Evolutionary conservation across 1,140 invertebrate genomes (phyloP).

Genomic region (Popillia japonica): DNA sequence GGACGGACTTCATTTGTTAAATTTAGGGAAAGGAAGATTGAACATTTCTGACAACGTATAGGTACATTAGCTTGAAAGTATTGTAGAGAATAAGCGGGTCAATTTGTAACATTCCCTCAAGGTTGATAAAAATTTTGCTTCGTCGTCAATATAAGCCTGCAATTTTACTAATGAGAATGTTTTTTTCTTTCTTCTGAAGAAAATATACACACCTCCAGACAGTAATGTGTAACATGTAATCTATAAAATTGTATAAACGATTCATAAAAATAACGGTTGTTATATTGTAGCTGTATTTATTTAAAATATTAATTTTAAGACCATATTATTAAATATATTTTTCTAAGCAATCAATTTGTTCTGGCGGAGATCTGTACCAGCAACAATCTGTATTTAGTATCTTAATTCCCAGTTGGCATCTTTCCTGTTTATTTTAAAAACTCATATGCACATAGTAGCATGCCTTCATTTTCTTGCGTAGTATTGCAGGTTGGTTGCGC

Average conservation of each 20-base stretch:
- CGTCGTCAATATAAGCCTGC: not conserved
- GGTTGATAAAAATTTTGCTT: slow-evolving; percentile 8
- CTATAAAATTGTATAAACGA: no score
- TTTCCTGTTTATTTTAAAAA: not conserved
- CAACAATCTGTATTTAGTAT: not conserved
- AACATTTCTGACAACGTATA: slow-evolving; percentile 12
- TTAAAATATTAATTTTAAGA: not conserved
- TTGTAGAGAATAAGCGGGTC: not conserved
- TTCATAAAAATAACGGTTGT: no score
- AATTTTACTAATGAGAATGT: not conserved
- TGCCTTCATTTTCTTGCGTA: not conserved
- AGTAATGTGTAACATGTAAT: no score
- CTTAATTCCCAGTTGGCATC: not conserved
- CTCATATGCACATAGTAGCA: not conserved
- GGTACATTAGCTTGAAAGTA: not conserved
- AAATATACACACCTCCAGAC: no score
- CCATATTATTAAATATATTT: not conserved
- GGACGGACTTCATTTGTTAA: slow-evolving; percentile 27
- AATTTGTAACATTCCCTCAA: not conserved
- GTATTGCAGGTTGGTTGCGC: not conserved
- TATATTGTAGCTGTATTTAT: not conserved
- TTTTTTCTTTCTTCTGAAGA: no score
- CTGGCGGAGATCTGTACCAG: no score
- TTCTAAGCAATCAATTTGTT: no score
- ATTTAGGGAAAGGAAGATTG: slow-evolving; percentile 2